phyloP scores from a whole-genome alignment of 92 coral and sea anemone species.

The Zoanthus sociatus region DNA sequence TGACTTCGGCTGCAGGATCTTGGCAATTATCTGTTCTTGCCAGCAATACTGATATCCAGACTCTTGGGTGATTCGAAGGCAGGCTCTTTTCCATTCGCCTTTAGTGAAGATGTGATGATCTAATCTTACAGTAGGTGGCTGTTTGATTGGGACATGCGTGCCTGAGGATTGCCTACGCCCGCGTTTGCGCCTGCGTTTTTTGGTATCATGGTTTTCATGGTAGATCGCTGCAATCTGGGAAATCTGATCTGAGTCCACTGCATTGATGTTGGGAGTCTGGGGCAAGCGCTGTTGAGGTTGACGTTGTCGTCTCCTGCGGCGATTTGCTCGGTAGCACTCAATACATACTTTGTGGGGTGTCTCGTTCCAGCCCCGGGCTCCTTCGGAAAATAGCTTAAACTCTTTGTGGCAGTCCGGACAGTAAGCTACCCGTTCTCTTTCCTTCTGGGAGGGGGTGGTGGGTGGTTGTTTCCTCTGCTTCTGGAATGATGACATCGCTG shows the following conservation, averaged over 20 bases:
- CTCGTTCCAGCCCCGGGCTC: slow-evolving; percentile 57
- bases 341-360: slow-evolving; percentile 46
- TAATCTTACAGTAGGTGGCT: slow-evolving; percentile 2
- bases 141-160: slow-evolving; percentile 7
- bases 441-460: too few species aligned
- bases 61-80: too few species aligned
- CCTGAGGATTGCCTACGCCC: slow-evolving; percentile 15
- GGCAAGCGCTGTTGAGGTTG: slow-evolving; percentile 33
- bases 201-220: neutral
- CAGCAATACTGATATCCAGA: too few species aligned
- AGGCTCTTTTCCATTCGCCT: slow-evolving; percentile 56
- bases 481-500: too few species aligned
- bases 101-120: slow-evolving; percentile 54
- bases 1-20: too few species aligned
- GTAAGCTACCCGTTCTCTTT: too few species aligned
- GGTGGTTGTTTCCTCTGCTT: too few species aligned
- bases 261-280: slow-evolving; percentile 21
- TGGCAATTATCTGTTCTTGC: too few species aligned
- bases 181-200: slow-evolving; percentile 20
- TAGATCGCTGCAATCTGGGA: slow-evolving; percentile 38
- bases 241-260: slow-evolving; percentile 35
- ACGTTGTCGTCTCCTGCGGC: slow-evolving; percentile 45
- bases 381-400: too few species aligned
- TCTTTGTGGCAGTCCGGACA: too few species aligned
- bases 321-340: slow-evolving; percentile 51